Base-by-base conservation (phyloP, 2,113 vertebrate species). In the Macquaria australasica region DNA sequence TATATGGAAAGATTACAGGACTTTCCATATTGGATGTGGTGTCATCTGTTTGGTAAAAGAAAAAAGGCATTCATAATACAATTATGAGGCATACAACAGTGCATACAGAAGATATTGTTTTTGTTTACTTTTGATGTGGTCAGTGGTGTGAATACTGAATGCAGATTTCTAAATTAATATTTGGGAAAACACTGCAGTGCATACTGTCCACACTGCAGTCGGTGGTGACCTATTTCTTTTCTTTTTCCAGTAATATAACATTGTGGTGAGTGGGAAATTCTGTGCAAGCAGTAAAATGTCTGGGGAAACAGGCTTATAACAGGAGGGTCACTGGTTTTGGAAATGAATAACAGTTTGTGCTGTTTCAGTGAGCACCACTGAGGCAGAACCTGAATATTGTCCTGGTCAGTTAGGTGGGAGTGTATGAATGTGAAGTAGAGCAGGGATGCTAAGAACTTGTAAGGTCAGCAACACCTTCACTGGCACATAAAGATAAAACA, bases 1-100 rank as follows among this genome's bases (percentile, higher is more conserved):
- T 31, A 84, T 50, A 18, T 66, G 77, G 73, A 78, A 85, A 74
- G 34, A 80, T 71, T n/a, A 7, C 15, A 82, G 50, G 41, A 82
- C 23, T 81, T 87, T 73, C 86, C 60, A 9, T 67, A 56, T 37
- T 66, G 0, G 62, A 89, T 72, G 45, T 31, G 67, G 23, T 43
- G 69, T 50, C 60, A 34, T 85, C 66, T 87, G 66, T 74, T 80
- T 56, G 37, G 15, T 59, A 0, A 64, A 79, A 31, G 34, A 59
- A 34, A 59, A 34, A 50, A 5, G 9, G 0, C 9, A 18, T 1
- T 37, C 20, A 15, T 53, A 70, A 62, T 51, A n/a, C 5, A 77
- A 39, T 10, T 43, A 56, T 39, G 9, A 84, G 3, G 21, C 20
- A 34, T 39, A 56, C 23, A 7, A 20, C 10, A 14, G 50, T 25